A percentile compares a stretch with the other conserved stretches of the same genome.
Evolutionary conservation across 2,797 vertebrate species (phyloP).

Genomic region (Phalanger gymnotis): DNA sequence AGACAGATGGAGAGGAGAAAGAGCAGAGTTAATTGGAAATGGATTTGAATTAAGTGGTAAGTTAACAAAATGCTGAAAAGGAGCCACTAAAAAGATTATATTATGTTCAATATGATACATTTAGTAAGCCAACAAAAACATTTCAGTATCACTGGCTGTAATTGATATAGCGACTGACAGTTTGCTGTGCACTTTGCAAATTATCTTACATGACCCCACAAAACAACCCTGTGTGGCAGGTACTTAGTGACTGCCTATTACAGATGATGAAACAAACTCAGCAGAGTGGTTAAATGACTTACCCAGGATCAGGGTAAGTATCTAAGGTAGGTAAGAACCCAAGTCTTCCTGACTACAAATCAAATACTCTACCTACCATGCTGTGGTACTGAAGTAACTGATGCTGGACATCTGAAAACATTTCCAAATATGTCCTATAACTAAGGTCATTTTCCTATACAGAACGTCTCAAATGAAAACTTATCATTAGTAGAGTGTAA

Average conservation of each 20-base stretch:
- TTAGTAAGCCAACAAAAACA: not conserved
- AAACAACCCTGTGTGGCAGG: not conserved
- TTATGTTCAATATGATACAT: not conserved
- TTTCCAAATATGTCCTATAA: not conserved
- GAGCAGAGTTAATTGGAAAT: not conserved
- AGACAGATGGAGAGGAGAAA: not conserved
- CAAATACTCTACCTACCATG: not conserved
- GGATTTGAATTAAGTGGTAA: not conserved
- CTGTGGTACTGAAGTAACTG: not conserved
- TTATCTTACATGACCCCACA: not conserved
- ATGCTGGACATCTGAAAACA: not conserved
- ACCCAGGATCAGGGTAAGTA: not conserved
- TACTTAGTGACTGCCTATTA: not conserved
- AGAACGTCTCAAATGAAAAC: not conserved
- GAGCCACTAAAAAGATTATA: not conserved
- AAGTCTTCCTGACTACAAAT: not conserved
- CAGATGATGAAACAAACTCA: not conserved
- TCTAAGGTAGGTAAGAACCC: not conserved
- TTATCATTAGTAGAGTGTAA: not conserved
- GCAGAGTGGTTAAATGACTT: not conserved
- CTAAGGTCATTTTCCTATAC: not conserved
- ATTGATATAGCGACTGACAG: not conserved
- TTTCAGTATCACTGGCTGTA: not conserved
- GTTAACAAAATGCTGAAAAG: not conserved
- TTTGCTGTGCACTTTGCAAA: not conserved